A percentile compares a stretch with the other conserved stretches of the same genome.
phyloP scores from a whole-genome alignment of 1,140 invertebrate genomes.

The Neomicropteryx cornuta region DNA sequence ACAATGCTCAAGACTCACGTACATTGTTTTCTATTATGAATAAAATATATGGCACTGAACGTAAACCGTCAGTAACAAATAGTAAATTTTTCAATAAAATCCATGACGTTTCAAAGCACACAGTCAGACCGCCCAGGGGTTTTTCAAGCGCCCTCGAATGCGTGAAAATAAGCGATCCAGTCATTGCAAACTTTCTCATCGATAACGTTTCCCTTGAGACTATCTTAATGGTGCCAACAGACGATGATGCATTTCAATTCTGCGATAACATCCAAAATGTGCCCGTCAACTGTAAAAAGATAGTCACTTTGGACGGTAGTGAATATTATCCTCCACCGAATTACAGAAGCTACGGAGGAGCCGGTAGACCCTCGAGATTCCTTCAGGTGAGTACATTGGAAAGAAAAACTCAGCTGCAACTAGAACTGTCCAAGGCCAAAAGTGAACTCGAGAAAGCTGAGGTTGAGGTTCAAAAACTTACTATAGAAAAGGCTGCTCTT shows the following conservation, averaged over 20 bases:
- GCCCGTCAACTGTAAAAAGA: slow-evolving; percentile 49
- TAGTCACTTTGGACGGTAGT: slow-evolving; percentile 46
- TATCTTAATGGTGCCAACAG: slow-evolving; percentile 54
- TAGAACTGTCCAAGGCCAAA: slow-evolving; percentile 16
- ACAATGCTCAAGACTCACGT: slow-evolving; percentile 54
- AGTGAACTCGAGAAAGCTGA: slow-evolving; percentile 15
- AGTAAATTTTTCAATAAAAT: slow-evolving; percentile 51
- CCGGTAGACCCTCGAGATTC: slow-evolving; percentile 31
- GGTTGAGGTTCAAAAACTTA: slow-evolving; percentile 5
- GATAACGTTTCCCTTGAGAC: slow-evolving; percentile 64
- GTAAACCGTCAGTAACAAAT: slow-evolving; percentile 52
- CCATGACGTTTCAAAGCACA: slow-evolving; percentile 50
- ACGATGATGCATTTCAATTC: slow-evolving; percentile 48
- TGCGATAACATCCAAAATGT: slow-evolving; percentile 49
- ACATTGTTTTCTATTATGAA: slow-evolving; percentile 40
- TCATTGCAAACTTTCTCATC: slow-evolving; percentile 75
- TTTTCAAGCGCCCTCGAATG: slow-evolving; percentile 48
- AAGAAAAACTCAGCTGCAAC: slow-evolving; percentile 28
- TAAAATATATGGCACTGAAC: slow-evolving; percentile 29
- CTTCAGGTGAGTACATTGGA: slow-evolving; percentile 54
- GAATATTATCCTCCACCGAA: slow-evolving; percentile 49
- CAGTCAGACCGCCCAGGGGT: slow-evolving; percentile 29
- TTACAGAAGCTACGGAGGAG: slow-evolving; percentile 54
- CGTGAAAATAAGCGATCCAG: slow-evolving; percentile 58
- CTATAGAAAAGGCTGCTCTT: not conserved